A percentile compares a stretch with the other conserved stretches of the same genome.
phyloP scores from a whole-genome alignment of 2,113 vertebrate species.

The Choloepus hoffmanni region DNA sequence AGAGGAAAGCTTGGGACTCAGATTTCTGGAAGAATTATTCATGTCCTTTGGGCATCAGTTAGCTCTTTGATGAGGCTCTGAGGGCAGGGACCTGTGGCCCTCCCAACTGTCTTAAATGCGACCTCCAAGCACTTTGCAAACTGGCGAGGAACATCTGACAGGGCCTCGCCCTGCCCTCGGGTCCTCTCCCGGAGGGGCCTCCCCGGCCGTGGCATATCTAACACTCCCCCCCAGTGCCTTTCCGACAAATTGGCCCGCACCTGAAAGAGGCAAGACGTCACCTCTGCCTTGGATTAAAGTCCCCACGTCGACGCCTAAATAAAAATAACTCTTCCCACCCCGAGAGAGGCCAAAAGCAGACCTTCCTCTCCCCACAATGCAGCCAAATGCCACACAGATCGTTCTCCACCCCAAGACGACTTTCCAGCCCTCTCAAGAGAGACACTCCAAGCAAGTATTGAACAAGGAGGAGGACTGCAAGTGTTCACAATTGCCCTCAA shows the following conservation, averaged over 20 bases:
- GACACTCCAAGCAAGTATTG: constrained; percentile 75
- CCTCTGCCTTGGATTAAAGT: constrained; percentile 50
- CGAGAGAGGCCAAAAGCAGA: neutral
- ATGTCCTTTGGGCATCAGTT: constrained; percentile 47
- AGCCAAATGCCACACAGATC: neutral
- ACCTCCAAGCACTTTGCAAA: constrained; percentile 53
- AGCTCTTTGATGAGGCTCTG: constrained; percentile 71
- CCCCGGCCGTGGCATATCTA: neutral
- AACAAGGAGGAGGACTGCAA: constrained; percentile 74
- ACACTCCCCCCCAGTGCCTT: constrained; percentile 33
- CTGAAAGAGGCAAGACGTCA: constrained; percentile 52
- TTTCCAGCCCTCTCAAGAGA: constrained; percentile 75
- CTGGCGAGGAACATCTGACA: neutral
- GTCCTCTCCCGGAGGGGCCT: constrained; percentile 22
- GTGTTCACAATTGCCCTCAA: constrained; percentile 79
- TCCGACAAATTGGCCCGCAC: constrained; percentile 63
- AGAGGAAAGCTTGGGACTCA: neutral
- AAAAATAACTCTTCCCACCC: constrained; percentile 44
- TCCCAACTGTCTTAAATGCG: constrained; percentile 64
- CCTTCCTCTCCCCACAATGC: neutral
- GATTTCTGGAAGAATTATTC: constrained; percentile 61
- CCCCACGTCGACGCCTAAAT: neutral
- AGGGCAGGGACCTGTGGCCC: constrained; percentile 65
- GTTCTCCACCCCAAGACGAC: constrained; percentile 55
- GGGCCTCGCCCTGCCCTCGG: neutral